These are phyloP conservation scores for Vulpes lagopus DNA, from an alignment of 2,113 vertebrate species.

Conservation along the genomic window DNA sequence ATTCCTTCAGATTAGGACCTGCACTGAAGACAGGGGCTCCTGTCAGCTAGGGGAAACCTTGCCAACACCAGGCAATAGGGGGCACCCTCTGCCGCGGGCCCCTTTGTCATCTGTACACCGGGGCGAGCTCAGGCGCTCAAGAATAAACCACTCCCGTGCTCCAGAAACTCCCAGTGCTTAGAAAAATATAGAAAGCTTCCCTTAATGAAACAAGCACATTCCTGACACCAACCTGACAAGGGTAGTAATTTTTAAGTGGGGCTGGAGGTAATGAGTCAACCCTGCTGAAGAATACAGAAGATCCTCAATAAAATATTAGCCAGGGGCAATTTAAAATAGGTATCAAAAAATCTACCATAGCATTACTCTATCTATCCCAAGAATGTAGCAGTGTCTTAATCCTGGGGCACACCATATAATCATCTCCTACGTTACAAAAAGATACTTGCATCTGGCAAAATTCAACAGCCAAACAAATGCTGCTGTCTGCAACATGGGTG, in stretches of 20 bases:
- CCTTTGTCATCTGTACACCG: not conserved
- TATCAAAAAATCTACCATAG: not conserved
- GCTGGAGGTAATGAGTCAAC: not conserved
- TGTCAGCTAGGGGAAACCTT: not conserved
- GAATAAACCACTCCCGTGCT: not conserved
- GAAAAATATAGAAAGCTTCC: not conserved
- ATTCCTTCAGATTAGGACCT: slow-evolving; percentile 96
- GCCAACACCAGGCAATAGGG: fast-evolving
- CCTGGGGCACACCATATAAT: fast-evolving
- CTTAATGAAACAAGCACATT: not conserved
- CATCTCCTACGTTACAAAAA: not conserved
- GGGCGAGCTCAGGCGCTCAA: not conserved
- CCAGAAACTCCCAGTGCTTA: not conserved
- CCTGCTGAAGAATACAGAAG: not conserved
- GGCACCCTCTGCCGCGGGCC: fast-evolving
- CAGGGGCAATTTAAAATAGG: not conserved
- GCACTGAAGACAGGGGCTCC: slow-evolving; percentile 82
- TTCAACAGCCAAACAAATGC: not conserved
- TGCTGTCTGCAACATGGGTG: fast-evolving
- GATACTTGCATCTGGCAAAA: not conserved
- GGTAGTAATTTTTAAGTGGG: not conserved
- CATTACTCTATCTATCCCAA: not conserved
- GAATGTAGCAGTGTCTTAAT: not conserved
- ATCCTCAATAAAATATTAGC: not conserved
- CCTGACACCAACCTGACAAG: not conserved